phyloP scores from a whole-genome alignment of 2,797 vertebrate genomes.

The Dicrostonyx torquatus region DNA sequence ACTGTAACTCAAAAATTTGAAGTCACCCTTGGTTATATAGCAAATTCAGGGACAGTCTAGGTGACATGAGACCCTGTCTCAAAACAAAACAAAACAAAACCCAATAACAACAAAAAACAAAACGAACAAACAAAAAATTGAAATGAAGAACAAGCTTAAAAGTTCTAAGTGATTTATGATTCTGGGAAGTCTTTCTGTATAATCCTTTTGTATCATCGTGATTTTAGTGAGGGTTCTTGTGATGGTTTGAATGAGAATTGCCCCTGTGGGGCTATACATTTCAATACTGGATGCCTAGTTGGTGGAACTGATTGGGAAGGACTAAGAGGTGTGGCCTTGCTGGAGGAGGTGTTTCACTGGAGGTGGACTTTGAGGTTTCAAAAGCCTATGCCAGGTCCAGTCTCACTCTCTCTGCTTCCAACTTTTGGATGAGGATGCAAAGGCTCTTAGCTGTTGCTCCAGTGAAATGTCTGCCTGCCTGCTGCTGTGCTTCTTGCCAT shows the following conservation, averaged over 20 bases:
- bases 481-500: not conserved
- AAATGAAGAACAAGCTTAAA: not conserved
- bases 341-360: not conserved
- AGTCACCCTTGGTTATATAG: not conserved
- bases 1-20: not conserved
- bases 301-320: not conserved
- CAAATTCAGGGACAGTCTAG: not conserved
- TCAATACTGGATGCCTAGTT: not conserved
- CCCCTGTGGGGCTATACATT: not conserved
- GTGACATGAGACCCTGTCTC: not conserved
- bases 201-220: not conserved
- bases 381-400: not conserved
- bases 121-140: not conserved
- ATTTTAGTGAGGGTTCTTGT: not conserved
- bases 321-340: not conserved
- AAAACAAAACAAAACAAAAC: not conserved
- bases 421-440: not conserved
- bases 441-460: not conserved
- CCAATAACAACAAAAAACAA: not conserved
- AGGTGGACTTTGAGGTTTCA: not conserved
- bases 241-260: not conserved
- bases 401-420: not conserved
- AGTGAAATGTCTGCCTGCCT: not conserved
- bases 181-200: not conserved
- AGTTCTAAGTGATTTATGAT: not conserved